Evolutionary conservation across 2,888 invertebrate genomes (phyloP), one percentile per base, ranked within the genome.

Genomic region (Plagodis pulveraria): DNA sequence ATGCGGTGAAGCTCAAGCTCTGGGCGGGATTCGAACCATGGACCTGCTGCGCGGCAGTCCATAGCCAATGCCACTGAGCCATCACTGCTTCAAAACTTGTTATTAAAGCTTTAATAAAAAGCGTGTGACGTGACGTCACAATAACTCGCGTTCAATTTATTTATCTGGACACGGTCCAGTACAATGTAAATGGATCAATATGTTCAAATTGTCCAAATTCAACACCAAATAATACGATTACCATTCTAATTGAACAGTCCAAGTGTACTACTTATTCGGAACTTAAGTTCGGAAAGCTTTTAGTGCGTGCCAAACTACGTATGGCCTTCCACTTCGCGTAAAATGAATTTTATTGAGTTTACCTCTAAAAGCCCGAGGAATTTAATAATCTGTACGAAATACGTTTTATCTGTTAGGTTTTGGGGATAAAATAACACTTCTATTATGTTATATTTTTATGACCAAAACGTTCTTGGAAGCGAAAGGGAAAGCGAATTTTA

Each of bases 321-420:
- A 79, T 73, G 53, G 52, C 76, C 77, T 78, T 76, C 74, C 72
- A 73, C 72, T 78, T 75, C 70, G 72, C 74, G 74, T 76, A 65
- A 77, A 84, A 84, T 82, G 72, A 81, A 81, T 81, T 83, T 83
- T 83, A 86, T 86, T 74, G 74, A 77, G 77, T 86, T 84, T 81
- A 70, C 75, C 61, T 68, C 71, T 80, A 79, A 82, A 77, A 83
- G 82, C 80, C 76, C 74, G 70, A 70, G 76, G 69, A 72, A 83
- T 82, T 80, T 78, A 73, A 78, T 83, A 76, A 81, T 79, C 80
- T 77, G 71, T 54, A 65, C 72, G 70, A 77, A 82, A 78, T 74
- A 71, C 70, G 62, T 59, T 73, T 75, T 61, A 64, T 62, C 55
- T 60, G 43, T 46, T 12, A 12, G 43, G 9, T 34, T 48, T 47